Evolutionary conservation across 1,140 invertebrate genomes (phyloP).

Genomic region (Trachymyrmex septentrionalis): DNA sequence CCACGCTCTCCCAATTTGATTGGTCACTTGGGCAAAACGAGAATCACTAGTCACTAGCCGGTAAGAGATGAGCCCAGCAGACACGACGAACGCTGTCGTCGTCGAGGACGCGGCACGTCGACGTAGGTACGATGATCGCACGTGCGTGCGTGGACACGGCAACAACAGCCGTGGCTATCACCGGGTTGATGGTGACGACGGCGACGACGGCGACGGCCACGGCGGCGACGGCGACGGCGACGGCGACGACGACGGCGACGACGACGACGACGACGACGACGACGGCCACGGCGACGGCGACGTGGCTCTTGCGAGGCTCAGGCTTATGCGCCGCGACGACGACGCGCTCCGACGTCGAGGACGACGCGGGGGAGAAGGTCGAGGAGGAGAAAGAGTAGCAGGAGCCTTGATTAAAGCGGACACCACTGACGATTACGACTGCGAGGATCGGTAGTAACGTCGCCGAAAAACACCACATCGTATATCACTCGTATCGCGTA

Average conservation of each 20-base stretch:
- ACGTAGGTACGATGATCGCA: constrained; percentile 57
- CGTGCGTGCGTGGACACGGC: constrained; percentile 37
- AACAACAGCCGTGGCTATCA: neutral
- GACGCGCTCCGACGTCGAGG: constrained; percentile 58
- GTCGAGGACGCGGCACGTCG: constrained; percentile 67
- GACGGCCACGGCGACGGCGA: constrained; percentile 28
- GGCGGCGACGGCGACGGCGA: constrained; percentile 18
- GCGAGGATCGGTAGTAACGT: constrained; percentile 73
- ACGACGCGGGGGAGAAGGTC: constrained; percentile 29
- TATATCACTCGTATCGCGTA: constrained; percentile 79
- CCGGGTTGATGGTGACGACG: constrained; percentile 36
- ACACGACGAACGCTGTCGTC: constrained; percentile 72
- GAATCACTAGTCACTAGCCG: constrained; percentile 77
- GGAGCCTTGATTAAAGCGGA: constrained; percentile 70
- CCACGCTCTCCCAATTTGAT: constrained; percentile 65
- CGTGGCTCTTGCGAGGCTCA: constrained; percentile 72
- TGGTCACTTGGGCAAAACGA: constrained; percentile 61
- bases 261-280: constrained; percentile 12
- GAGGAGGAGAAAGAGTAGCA: constrained; percentile 41
- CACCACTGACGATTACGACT: constrained; percentile 78
- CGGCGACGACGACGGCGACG: constrained; percentile 64
- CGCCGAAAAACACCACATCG: constrained; percentile 81
- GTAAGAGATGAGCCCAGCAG: constrained; percentile 73
- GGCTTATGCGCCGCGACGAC: constrained; percentile 68
- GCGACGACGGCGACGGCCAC: neutral